Evolutionary conservation across 1,140 invertebrate genomes (phyloP), one percentile per base, ranked within the genome.

Genomic region (Panagrolaimus sp.): DNA sequence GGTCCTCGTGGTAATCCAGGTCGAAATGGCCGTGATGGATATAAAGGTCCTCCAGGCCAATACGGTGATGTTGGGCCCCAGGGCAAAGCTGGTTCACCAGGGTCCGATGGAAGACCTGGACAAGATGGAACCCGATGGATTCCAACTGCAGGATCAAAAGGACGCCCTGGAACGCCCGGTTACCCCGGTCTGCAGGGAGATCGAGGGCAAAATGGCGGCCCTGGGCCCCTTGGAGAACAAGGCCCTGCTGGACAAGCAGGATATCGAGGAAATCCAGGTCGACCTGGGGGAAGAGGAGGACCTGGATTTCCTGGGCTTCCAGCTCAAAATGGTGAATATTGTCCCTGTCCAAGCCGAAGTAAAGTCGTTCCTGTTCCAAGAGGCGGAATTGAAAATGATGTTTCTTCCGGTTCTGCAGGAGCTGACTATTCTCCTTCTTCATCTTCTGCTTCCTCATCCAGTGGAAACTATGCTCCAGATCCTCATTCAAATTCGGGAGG

Each of bases 191-290:
- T 21, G 7, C 67, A 43, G 3, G 26, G 52, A 1, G 52, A 58
- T 26, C 52, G 15, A n/a, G 52, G 52, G 14, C 15, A 58, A 17
- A 58, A 52, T 21, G 67, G 67, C 8, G 24, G 38, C 24, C 47
- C 55, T n/a, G 67, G 67, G 6, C 67, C 47, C n/a, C 67, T 46
- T n/a, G 67, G 67, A 52, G 28, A 38, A 15, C 43, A 48, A 26
- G 67, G 67, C 26, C 2, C 48, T n/a, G 28, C 43, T 32, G 67
- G 67, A 12, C 15, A 12, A 10, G 12, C 67, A 1, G 67, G 67
- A 24, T 43, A 26, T 9, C 67, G 43, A 12, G 67, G 67, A 17
- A n/a, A 15, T 32, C 26, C 67, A 14, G 67, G 67, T 9, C 47
- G 58, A 58, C 32, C 48, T n/a, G 67, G 67, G 2, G 47, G 43